A percentile compares a stretch with the other conserved stretches of the same genome.
phyloP scores from a whole-genome alignment of 2,888 invertebrate genomes.

The Metellina segmentata region DNA sequence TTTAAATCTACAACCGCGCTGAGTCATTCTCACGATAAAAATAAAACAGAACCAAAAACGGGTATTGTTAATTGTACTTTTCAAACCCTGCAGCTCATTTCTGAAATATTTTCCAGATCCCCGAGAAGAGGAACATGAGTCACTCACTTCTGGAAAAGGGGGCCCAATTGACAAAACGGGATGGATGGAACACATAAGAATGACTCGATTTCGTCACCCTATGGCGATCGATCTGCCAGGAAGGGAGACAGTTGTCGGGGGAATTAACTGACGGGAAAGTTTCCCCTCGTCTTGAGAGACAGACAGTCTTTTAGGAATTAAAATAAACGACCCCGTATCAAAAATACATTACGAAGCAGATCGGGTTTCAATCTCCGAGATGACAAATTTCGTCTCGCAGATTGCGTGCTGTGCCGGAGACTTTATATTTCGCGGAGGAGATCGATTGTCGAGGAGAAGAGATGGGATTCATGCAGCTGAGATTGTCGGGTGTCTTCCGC shows the following conservation, averaged over 20 bases:
- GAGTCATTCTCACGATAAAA: too few relatives aligned
- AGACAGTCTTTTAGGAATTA: constrained; percentile 50
- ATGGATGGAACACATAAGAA: constrained; percentile 52
- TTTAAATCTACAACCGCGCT: too few relatives aligned
- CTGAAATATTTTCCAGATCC: constrained; percentile 25
- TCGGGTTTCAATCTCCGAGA: constrained; percentile 6
- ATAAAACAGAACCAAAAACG: too few relatives aligned
- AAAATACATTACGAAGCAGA: constrained; percentile 29
- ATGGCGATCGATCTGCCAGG: constrained; percentile 42
- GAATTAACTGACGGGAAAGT: constrained; percentile 22
- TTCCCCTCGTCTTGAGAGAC: not conserved
- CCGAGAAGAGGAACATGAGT: constrained; percentile 39
- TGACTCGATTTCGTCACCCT: constrained; percentile 71
- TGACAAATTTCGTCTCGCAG: constrained; percentile 8
- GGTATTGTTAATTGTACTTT: too few relatives aligned
- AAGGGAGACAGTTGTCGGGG: constrained; percentile 31
- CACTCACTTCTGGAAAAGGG: constrained; percentile 25
- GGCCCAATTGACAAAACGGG: not conserved
- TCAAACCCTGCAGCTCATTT: too few relatives aligned
- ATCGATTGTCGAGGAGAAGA: not conserved
- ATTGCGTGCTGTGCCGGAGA: not conserved
- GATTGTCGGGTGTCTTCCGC: not conserved
- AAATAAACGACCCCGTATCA: constrained; percentile 56
- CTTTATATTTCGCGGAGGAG: not conserved
- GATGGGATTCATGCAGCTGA: not conserved